Conservation (phyloP, 2,797 vertebrate genomes). For the Prunella strophiata region DNA sequence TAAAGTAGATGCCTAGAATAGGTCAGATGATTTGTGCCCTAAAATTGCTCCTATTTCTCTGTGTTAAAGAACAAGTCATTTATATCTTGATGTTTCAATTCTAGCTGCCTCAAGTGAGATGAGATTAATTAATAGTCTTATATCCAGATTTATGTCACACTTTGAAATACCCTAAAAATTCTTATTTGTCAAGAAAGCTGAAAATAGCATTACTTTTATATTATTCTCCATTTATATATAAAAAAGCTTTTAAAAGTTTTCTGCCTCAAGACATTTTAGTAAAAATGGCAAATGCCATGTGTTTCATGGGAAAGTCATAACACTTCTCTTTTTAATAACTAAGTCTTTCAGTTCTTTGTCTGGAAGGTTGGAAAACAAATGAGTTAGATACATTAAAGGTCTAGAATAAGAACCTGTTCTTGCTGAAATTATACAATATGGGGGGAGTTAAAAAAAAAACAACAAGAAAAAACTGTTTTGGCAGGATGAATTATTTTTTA, state of each 20-base stretch:
- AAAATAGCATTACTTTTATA: neutral
- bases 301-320: neutral
- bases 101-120: neutral
- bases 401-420: neutral
- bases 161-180: neutral
- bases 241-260: neutral
- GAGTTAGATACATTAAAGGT: neutral
- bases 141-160: neutral
- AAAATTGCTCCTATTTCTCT: slow-evolving; percentile 46
- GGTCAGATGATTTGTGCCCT: slow-evolving; percentile 53
- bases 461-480: neutral
- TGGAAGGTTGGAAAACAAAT: neutral
- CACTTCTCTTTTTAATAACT: neutral
- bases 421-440: neutral
- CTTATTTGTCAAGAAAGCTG: neutral
- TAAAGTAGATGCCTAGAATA: slow-evolving; percentile 42
- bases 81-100: neutral
- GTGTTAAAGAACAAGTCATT: neutral
- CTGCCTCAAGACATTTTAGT: neutral
- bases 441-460: neutral
- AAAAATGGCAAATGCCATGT: neutral
- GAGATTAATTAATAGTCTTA: neutral
- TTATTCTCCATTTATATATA: neutral
- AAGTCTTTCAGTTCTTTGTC: neutral
- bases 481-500: neutral